Conservation (phyloP, 2,113 vertebrate genomes). For the Orycteropus afer region DNA sequence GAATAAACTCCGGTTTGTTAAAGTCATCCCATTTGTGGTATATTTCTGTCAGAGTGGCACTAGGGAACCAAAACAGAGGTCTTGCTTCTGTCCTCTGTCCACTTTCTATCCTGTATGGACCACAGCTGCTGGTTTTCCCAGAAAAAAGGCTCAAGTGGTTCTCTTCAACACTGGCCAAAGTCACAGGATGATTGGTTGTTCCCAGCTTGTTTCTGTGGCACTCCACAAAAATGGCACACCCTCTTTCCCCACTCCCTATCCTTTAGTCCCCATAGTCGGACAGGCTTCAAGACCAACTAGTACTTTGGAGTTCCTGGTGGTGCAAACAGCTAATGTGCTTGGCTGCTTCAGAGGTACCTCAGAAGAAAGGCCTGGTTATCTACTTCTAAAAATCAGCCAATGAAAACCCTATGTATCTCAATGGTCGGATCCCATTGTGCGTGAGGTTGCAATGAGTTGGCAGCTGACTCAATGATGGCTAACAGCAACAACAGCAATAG, state of each 20-base stretch:
- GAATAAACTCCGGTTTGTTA: too few relatives aligned
- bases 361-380: not conserved
- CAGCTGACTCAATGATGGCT: not conserved
- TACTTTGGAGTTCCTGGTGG: not conserved
- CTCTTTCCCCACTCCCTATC: not conserved
- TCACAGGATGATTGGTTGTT: rapidly evolving
- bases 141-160: rapidly evolving
- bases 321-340: not conserved
- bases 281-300: not conserved
- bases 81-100: not conserved
- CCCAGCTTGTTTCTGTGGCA: not conserved
- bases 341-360: not conserved
- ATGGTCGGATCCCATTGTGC: not conserved
- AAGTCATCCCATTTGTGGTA: too few relatives aligned
- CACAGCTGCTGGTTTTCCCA: not conserved
- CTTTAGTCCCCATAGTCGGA: not conserved
- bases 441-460: not conserved
- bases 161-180: not conserved
- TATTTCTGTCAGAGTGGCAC: too few relatives aligned
- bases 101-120: rapidly evolving
- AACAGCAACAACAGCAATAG: not conserved
- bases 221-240: rapidly evolving
- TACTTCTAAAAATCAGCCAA: not conserved
- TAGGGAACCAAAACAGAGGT: too few relatives aligned
- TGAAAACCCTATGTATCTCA: not conserved